A percentile compares a stretch with the other conserved stretches of the same genome.
These are phyloP conservation scores for Caenorhabditis brenneri DNA, from an alignment of 1,140 invertebrate species.

Conservation along the genomic window DNA sequence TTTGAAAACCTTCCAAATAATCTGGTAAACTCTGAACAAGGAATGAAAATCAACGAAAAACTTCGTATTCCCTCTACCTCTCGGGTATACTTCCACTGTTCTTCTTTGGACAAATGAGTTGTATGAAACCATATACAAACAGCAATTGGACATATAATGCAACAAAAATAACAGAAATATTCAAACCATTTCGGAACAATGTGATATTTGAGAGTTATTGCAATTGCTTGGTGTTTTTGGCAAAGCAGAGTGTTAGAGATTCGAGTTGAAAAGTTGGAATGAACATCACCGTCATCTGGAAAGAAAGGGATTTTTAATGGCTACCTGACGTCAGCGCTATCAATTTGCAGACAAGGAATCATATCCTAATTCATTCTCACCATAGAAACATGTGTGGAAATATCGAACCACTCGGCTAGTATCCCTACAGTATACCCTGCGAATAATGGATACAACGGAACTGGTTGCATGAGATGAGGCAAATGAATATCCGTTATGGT, in stretches of 20 bases:
- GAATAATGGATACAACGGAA: neutral
- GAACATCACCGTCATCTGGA: neutral
- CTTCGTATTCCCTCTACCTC: neutral
- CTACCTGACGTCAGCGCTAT: neutral
- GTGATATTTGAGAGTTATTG: neutral
- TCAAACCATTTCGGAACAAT: neutral
- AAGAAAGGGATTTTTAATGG: neutral
- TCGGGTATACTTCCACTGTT: neutral
- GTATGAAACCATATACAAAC: neutral
- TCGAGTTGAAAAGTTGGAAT: neutral
- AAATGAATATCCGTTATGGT: neutral
- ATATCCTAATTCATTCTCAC: neutral
- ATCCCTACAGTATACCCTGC: neutral
- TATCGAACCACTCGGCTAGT: neutral
- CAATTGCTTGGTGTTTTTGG: neutral
- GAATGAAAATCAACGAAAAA: neutral
- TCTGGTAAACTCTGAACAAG: neutral
- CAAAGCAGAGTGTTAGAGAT: neutral
- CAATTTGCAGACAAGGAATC: neutral
- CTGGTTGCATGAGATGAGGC: neutral
- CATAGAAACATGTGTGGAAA: neutral
- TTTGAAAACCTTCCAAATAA: neutral
- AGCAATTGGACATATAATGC: neutral
- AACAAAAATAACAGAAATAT: neutral
- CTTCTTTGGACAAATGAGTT: neutral